Evolutionary conservation across 2,113 vertebrate genomes (phyloP), one percentile per base, ranked within the genome.

Genomic region (Sterna hirundo): DNA sequence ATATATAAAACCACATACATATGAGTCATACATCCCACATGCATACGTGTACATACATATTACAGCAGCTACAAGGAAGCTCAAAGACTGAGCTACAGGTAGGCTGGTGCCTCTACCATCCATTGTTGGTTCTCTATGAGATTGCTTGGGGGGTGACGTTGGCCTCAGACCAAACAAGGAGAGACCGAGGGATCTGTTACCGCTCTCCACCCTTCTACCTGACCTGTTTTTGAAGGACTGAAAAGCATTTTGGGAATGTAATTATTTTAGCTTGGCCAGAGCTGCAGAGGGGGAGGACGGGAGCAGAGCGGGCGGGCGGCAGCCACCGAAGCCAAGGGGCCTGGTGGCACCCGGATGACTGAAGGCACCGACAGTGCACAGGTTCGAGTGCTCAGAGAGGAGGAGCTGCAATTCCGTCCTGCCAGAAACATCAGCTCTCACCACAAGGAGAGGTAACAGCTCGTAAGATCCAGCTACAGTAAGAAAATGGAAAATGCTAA

Each of bases 111-210:
- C 60, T 27, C 30, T 1, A 23, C 22, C 13, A 3, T 7, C 47
- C 54, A 3, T 1, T 14, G 21, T 0, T 47, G 26, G 12, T 15
- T 69, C 69, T 55, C 27, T 32, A 2, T 10, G 8, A 51, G 57
- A 25, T 34, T 60, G 58, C 14, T 46, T 49, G 34, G 27, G 44
- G 54, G 16, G 44, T 9, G 36, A n/a, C 26, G 22, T 2, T 57
- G 51, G 17, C 15, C 34, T 16, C 60, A 57, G 65, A 2, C 14
- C 44, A 46, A 10, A 47, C 0, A 16, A 60, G 58, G 18, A 88
- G 26, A 62, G 34, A 11, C 1, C 8, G 26, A 22, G 14, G 0
- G 0, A 20, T 13, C 36, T 1, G 0, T 29, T 34, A 47, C 11
- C 0, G 0, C 34, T 23, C 23, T 60, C 42, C 58, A 29, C 26